These are phyloP conservation scores for Hirtodrosophila trivittata DNA, from an alignment of 2,888 invertebrate genomes.

Conservation along the genomic window DNA sequence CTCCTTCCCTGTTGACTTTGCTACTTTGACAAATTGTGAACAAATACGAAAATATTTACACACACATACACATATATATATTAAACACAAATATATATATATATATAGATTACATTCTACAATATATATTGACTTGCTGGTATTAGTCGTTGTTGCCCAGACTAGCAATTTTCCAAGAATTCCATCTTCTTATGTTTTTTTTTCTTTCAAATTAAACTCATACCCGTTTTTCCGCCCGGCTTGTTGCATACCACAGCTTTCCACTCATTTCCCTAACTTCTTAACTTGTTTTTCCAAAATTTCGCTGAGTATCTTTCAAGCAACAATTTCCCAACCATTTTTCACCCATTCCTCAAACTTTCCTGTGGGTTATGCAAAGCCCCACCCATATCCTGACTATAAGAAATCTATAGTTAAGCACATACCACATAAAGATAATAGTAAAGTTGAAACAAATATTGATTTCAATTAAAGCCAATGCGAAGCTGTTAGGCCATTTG, in stretches of 20 bases:
- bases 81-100: background rate
- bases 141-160: background rate
- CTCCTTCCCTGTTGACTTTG: conserved; percentile 10
- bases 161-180: background rate
- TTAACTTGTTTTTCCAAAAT: background rate
- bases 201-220: background rate
- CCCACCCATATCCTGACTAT: too few species aligned
- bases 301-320: background rate
- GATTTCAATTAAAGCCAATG: too few species aligned
- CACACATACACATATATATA: background rate
- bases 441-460: too few species aligned
- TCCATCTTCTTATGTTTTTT: background rate
- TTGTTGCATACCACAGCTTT: background rate
- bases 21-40: conserved; percentile 3
- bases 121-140: background rate
- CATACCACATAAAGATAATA: too few species aligned
- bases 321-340: too few species aligned
- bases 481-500: too few species aligned
- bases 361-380: too few species aligned
- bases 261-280: background rate
- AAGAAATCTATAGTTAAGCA: too few species aligned
- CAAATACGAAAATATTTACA: conserved; percentile 9
- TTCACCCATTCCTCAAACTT: too few species aligned
- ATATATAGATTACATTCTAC: background rate
- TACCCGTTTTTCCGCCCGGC: background rate